Evolutionary conservation across 53 echinoderm and acorn worm species (phyloP), one percentile per base, ranked within the genome.

Genomic region (Paracentrotus lividus): DNA sequence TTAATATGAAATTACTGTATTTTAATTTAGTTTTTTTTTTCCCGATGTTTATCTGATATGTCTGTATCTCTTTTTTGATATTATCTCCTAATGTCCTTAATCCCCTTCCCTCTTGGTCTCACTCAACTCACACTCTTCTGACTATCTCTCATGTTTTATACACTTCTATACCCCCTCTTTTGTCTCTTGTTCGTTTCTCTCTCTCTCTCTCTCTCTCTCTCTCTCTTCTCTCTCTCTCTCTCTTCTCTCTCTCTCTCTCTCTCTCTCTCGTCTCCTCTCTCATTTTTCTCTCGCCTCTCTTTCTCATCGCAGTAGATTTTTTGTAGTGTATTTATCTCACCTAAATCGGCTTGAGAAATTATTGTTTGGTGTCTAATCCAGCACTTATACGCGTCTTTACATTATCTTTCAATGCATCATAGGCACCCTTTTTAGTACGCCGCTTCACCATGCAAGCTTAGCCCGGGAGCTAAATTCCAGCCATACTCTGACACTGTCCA

Each of bases 281-380:
- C 86, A 55, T 9, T 36, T 34, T 6, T 20, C 56, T 55, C 5
- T n/a, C n/a, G n/a, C n/a, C n/a, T n/a, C n/a, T n/a, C n/a, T n/a
- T n/a, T n/a, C n/a, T n/a, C n/a, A n/a, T n/a, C n/a, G n/a, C n/a
- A n/a, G n/a, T n/a, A n/a, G n/a, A n/a, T n/a, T n/a, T n/a, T n/a
- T 53, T 49, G 27, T 85, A 43, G 44, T 54, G 34, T 53, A 86
- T 33, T 44, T 86, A 34, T 47, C 86, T 55, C 52, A 21, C 86
- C 53, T 53, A 89, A 89, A 59, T 89, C 89, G 42, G 59, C n/a
- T 38, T n/a, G 60, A 58, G 54, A 60, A 89, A 43, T 24, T 42
- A 89, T 60, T 89, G 64, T 89, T 89, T 89, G 89, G 89, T 44
- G 64, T 89, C 64, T 89, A 89, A 89, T 89, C 89, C 15, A 42